Conservation (phyloP, 2,888 invertebrate genomes). For the Hemicrepidius hirtus region DNA sequence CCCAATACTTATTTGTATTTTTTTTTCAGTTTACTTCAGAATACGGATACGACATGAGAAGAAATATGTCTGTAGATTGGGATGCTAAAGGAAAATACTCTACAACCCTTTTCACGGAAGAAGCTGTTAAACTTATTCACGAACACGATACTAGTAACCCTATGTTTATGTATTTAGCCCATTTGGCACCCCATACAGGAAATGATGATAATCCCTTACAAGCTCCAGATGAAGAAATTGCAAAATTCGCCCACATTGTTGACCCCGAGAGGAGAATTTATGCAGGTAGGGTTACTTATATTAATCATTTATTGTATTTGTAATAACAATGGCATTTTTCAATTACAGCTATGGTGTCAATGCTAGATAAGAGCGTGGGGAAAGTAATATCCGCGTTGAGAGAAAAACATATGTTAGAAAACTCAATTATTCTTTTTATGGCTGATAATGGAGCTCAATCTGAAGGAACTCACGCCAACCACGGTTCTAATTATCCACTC, state of each 20-base stretch:
- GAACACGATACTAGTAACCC: constrained; percentile 74
- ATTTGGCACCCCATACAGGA: constrained; percentile 82
- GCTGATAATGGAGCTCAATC: constrained; percentile 94
- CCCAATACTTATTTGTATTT: not conserved
- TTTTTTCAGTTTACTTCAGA: constrained; percentile 67
- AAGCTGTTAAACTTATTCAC: constrained; percentile 77
- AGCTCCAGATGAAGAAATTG: constrained; percentile 82
- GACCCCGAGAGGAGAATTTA: constrained; percentile 80
- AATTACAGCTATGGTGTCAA: constrained; percentile 87
- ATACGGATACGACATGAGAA: constrained; percentile 78
- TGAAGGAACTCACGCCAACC: constrained; percentile 82
- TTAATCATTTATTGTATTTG: not conserved
- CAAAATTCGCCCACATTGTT: constrained; percentile 80
- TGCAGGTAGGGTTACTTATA: constrained; percentile 75
- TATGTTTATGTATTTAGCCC: constrained; percentile 82
- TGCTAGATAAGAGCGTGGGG: constrained; percentile 91
- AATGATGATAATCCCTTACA: constrained; percentile 79
- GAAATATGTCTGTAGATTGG: constrained; percentile 75
- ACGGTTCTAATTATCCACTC: constrained; percentile 87
- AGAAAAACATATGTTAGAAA: constrained; percentile 82
- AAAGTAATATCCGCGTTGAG: constrained; percentile 83
- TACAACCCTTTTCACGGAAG: constrained; percentile 80
- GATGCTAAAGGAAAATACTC: constrained; percentile 77
- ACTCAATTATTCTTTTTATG: constrained; percentile 90
- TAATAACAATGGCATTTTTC: constrained; percentile 54